A percentile compares a stretch with the other conserved stretches of the same genome.
phyloP scores from a whole-genome alignment of 2,797 vertebrate species.

The Sylvilagus floridanus region DNA sequence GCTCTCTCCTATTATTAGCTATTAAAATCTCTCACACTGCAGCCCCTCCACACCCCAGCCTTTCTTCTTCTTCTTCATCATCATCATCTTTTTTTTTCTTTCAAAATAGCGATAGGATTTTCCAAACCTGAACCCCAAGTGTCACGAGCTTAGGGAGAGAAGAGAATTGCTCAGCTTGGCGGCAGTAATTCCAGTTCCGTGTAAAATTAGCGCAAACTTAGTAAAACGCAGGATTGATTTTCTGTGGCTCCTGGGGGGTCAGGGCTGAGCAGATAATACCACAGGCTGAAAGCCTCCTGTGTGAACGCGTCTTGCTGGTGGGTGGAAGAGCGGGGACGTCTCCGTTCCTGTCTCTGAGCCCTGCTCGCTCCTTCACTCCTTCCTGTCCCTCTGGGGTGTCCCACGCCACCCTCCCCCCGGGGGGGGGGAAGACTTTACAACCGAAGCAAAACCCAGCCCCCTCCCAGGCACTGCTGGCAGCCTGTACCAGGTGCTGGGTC shows the following conservation, averaged over 20 bases:
- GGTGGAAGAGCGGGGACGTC: constrained; percentile 71
- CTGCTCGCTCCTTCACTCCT: not conserved
- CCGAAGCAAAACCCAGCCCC: constrained; percentile 77
- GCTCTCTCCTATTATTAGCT: constrained; percentile 92
- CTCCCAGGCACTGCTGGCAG: not conserved
- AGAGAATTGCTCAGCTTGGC: constrained; percentile 72
- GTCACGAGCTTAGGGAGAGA: not conserved
- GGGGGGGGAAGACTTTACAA: not conserved
- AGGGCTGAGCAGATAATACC: constrained; percentile 76
- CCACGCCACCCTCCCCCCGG: fast-evolving
- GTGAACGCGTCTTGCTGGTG: constrained; percentile 53
- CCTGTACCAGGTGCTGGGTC: constrained; percentile 70
- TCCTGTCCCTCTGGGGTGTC: constrained; percentile 65
- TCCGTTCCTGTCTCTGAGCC: constrained; percentile 72
- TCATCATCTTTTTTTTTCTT: not conserved
- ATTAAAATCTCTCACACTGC: constrained; percentile 92
- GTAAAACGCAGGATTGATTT: constrained; percentile 88
- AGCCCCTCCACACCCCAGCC: constrained; percentile 42
- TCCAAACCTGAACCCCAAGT: constrained; percentile 79
- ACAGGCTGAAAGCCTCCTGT: constrained; percentile 80
- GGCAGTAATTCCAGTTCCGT: constrained; percentile 80
- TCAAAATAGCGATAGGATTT: constrained; percentile 86
- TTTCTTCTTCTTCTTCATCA: constrained; percentile 14
- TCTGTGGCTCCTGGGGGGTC: constrained; percentile 75
- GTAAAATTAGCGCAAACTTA: constrained; percentile 87